phyloP scores from a whole-genome alignment of 2,888 invertebrate species.

The Branchipolynoe longqiensis region DNA sequence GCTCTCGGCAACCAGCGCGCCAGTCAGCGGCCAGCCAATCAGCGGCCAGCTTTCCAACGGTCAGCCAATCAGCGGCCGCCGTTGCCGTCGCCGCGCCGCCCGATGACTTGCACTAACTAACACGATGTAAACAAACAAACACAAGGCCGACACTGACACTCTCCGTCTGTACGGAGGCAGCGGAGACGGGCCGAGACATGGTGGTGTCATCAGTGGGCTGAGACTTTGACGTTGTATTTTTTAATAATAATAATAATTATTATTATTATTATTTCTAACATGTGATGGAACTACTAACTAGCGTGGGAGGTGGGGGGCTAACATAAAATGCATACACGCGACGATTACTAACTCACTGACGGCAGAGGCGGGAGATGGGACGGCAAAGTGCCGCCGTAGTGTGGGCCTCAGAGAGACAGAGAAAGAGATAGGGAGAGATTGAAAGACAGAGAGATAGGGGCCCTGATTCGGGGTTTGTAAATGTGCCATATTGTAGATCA shows the following conservation, averaged over 20 bases:
- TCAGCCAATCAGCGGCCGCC: too few species aligned
- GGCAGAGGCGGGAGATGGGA: too few species aligned
- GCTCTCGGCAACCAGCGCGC: too few species aligned
- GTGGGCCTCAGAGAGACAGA: too few species aligned
- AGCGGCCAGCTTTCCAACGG: too few species aligned
- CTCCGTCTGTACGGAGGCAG: not conserved
- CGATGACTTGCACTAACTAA: too few species aligned
- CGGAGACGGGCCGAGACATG: not conserved
- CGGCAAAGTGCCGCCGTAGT: too few species aligned
- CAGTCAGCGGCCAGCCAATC: too few species aligned
- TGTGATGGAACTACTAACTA: constrained; percentile 43
- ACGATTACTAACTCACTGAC: constrained; percentile 10
- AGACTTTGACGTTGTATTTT: not conserved
- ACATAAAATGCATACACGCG: not conserved
- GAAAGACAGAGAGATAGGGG: not conserved
- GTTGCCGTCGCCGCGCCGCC: too few species aligned
- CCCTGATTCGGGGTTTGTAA: not conserved
- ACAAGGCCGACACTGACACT: not conserved
- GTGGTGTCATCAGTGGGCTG: not conserved
- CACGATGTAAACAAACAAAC: constrained; percentile 19
- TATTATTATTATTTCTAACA: not conserved
- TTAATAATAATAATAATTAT: too few species aligned
- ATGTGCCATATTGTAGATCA: constrained; percentile 55
- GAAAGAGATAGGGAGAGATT: too few species aligned
- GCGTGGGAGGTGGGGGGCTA: constrained; percentile 29